A percentile compares a stretch with the other conserved stretches of the same genome.
Conservation (phyloP, 2,113 vertebrate genomes). For the Thunnus maccoyii region DNA sequence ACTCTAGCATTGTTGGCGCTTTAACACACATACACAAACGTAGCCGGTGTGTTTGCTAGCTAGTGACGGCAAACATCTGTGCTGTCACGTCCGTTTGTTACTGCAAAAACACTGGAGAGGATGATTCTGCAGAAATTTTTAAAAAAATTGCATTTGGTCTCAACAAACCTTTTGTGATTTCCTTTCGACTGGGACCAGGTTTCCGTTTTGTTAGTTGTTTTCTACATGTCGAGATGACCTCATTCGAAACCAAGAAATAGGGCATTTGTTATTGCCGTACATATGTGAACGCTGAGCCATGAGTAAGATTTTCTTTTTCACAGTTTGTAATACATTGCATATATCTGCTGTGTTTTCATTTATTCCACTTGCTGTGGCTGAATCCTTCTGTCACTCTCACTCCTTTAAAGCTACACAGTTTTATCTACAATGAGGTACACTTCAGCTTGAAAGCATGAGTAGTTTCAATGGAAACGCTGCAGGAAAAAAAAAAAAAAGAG, state of each 20-base stretch:
- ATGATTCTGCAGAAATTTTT: neutral
- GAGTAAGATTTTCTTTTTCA: too few species aligned
- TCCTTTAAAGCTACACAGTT: neutral
- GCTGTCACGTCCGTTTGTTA: constrained; percentile 5
- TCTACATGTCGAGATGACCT: neutral
- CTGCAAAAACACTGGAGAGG: neutral
- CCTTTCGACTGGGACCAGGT: neutral
- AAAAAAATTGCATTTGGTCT: neutral
- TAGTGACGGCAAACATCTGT: constrained; percentile 14
- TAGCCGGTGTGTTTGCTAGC: constrained; percentile 19
- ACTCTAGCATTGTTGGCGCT: neutral
- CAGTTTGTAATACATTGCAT: too few species aligned
- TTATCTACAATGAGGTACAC: neutral
- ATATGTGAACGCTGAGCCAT: neutral
- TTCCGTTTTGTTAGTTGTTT: neutral
- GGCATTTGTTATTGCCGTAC: neutral
- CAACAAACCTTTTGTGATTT: neutral
- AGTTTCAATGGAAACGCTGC: neutral
- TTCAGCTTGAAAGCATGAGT: neutral
- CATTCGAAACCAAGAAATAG: neutral
- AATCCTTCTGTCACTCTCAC: neutral
- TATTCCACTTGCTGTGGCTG: too few species aligned
- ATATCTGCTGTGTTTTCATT: too few species aligned
- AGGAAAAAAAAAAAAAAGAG: neutral
- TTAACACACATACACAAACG: neutral